Evolutionary conservation across 2,888 invertebrate genomes (phyloP), one percentile per base, ranked within the genome.

Genomic region (Carterocephalus palaemon): DNA sequence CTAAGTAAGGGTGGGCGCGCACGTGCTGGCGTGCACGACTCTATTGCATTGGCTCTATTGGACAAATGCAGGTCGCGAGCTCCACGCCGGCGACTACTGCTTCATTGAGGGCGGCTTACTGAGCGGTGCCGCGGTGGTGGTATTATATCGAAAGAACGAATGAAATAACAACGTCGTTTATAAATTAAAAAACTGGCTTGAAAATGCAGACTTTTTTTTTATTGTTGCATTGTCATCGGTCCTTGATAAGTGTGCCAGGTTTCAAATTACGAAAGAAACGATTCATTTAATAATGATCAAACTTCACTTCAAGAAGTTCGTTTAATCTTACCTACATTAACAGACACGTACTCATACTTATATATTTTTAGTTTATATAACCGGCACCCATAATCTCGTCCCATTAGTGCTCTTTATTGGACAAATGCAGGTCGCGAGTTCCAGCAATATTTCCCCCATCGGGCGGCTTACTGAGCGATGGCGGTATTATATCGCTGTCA

Each of bases 401-500:
- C n/a, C 17, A 47, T 24, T 38, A 28, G 22, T 33, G 33, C 38
- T 24, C 41, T 45, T 45, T 47, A 45, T 47, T 47, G 37, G 43
- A 37, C 42, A 47, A 49, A 48, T 47, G 45, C 49, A 51, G 40
- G 41, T 49, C 41, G 43, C 77, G 74, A 68, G 73, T 67, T 57
- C 65, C 57, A 52, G 66, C 78, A 68, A 81, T 83, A 82, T 81
- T 79, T 83, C 66, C 70, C 65, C 69, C 79, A 80, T 81, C 75
- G 79, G 56, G 51, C 64, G 67, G 75, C 75, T 79, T 80, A 76
- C 67, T 67, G 77, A 75, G 60, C 77, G 76, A 76, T 70, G 72
- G 65, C 57, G 62, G 70, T 60, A 69, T 72, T 75, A 79, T 71
- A 70, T 74, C 68, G 69, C 64, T 67, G 75, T 80, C 82, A 81